Percentiles rank a stretch among this genome's conserved stretches.
Evolutionary conservation across 2,113 vertebrate genomes (phyloP).

Genomic region (Oostethus manadensis): DNA sequence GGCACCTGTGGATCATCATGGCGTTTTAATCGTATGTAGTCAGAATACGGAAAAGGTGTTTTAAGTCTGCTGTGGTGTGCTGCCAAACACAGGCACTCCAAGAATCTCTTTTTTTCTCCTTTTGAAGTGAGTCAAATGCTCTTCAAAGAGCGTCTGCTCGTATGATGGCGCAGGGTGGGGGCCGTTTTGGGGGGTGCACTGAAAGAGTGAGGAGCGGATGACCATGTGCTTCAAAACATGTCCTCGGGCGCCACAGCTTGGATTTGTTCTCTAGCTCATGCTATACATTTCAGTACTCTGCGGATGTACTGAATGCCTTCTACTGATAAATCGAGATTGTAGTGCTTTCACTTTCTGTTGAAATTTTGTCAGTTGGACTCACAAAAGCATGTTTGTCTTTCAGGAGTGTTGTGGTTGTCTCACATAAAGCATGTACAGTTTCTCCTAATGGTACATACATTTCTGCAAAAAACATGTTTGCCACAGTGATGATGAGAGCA

Average conservation of each 20-base stretch:
- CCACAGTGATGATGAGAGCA: too few species aligned
- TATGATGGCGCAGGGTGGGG: constrained; percentile 40
- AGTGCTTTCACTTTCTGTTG: too few species aligned
- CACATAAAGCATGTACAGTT: too few species aligned
- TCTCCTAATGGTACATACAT: too few species aligned
- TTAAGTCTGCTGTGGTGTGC: constrained; percentile 44
- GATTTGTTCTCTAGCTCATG: constrained; percentile 35
- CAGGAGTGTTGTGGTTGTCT: too few species aligned
- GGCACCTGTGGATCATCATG: constrained; percentile 12
- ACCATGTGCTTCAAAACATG: constrained; percentile 46
- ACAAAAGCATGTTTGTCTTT: too few species aligned
- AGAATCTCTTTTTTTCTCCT: constrained; percentile 71
- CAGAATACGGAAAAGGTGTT: constrained; percentile 15
- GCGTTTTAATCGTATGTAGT: constrained; percentile 24
- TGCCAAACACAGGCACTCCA: constrained; percentile 68
- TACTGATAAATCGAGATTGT: too few species aligned
- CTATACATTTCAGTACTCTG: constrained; percentile 13
- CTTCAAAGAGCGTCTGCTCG: constrained; percentile 68
- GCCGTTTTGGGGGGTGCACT: constrained; percentile 4
- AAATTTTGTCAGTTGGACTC: too few species aligned
- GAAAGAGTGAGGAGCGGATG: constrained; percentile 24
- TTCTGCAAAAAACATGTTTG: too few species aligned
- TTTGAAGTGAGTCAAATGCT: constrained; percentile 78
- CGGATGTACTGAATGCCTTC: too few species aligned
- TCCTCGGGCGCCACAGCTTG: constrained; percentile 29